phyloP scores from a whole-genome alignment of 2,888 invertebrate species.

The Ceriagrion tenellum region DNA sequence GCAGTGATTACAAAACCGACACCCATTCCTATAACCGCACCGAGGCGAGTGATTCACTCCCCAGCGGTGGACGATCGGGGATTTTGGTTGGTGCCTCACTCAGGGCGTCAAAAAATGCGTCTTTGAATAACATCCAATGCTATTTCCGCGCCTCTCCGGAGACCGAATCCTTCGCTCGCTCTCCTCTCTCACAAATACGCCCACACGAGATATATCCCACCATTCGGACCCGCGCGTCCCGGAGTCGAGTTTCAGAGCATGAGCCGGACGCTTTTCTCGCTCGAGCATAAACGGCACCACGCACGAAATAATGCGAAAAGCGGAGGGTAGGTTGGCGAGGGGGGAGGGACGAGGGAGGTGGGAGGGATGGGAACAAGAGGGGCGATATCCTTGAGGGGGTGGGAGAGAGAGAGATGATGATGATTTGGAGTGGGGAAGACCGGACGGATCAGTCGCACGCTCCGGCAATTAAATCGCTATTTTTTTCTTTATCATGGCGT shows the following conservation, averaged over 20 bases:
- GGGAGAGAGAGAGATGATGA: neutral
- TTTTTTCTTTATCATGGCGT: neutral
- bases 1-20: neutral
- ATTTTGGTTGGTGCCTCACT: constrained; percentile 27
- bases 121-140: constrained; percentile 39
- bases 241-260: constrained; percentile 60
- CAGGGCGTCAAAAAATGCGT: constrained; percentile 25
- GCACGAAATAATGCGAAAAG: constrained; percentile 49
- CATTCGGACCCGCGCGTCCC: neutral
- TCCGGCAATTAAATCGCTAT: constrained; percentile 60
- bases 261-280: constrained; percentile 53
- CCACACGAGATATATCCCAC: constrained; percentile 10
- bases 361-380: neutral
- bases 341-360: too few relatives aligned
- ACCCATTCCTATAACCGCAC: neutral
- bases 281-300: constrained; percentile 63
- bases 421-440: neutral
- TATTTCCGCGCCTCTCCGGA: constrained; percentile 27
- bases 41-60: neutral
- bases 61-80: neutral
- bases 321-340: too few relatives aligned
- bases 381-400: neutral
- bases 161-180: constrained; percentile 33
- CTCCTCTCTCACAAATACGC: constrained; percentile 20
- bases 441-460: constrained; percentile 57